These are phyloP conservation scores for Euura saliciscinereae DNA, from an alignment of 1,140 invertebrate genomes.

Conservation along the genomic window DNA sequence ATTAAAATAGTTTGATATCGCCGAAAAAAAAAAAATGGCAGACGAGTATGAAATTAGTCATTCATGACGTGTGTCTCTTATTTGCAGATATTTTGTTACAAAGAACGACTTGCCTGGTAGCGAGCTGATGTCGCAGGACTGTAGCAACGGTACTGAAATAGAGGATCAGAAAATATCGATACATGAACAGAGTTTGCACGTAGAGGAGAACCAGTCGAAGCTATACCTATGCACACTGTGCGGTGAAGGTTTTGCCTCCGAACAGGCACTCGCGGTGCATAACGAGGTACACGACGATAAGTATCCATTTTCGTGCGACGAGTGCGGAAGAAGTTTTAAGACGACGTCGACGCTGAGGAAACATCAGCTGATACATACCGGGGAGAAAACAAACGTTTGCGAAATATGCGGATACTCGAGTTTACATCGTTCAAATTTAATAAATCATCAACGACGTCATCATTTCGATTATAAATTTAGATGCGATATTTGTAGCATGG, in stretches of 20 bases:
- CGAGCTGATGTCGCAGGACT: conserved; percentile 40
- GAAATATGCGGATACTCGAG: conserved; percentile 49
- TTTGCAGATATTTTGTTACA: conserved; percentile 57
- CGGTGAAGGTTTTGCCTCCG: conserved; percentile 51
- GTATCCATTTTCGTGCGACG: conserved; percentile 43
- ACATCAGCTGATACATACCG: conserved; percentile 38
- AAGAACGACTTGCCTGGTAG: conserved; percentile 40
- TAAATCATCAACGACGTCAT: conserved; percentile 49
- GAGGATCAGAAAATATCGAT: conserved; percentile 38
- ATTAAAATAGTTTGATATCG: neutral
- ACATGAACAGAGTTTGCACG: conserved; percentile 27
- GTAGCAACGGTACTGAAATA: conserved; percentile 27
- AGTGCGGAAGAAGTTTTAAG: conserved; percentile 48
- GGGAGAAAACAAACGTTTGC: conserved; percentile 42
- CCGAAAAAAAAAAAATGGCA: neutral
- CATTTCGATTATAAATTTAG: conserved; percentile 52
- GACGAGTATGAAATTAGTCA: neutral
- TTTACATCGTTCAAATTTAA: conserved; percentile 44
- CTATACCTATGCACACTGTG: conserved; percentile 45
- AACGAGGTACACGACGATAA: conserved; percentile 30
- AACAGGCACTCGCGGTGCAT: conserved; percentile 47
- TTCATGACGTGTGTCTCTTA: conserved; percentile 49
- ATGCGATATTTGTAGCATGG: conserved; percentile 74
- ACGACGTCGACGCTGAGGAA: conserved; percentile 36
- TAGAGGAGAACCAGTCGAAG: conserved; percentile 27